phyloP scores from a whole-genome alignment of 2,113 vertebrate species.

The Halcyon senegalensis region DNA sequence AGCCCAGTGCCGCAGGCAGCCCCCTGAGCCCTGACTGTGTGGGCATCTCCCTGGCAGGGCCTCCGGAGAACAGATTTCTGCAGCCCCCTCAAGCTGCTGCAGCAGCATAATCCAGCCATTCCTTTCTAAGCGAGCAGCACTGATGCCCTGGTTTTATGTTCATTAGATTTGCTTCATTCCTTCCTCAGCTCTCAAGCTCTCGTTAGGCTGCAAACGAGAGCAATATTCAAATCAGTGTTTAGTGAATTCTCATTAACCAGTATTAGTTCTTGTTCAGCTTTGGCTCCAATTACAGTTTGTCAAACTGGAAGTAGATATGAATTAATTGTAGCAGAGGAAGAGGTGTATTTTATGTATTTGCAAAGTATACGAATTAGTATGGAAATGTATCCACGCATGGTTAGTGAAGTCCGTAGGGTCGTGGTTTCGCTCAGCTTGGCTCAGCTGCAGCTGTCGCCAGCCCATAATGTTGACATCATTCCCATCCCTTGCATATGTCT shows the following conservation, averaged over 20 bases:
- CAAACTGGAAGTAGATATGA: background rate
- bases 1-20: background rate
- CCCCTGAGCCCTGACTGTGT: background rate
- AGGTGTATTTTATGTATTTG: background rate
- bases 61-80: background rate
- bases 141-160: background rate
- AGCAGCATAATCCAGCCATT: background rate
- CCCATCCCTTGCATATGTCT: background rate
- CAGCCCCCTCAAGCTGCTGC: background rate
- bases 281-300: background rate
- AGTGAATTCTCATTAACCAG: background rate
- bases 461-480: rapidly evolving
- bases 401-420: background rate
- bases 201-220: background rate
- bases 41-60: background rate
- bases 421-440: rapidly evolving
- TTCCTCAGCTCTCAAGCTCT: background rate
- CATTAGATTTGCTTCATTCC: background rate
- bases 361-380: background rate
- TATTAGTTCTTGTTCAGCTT: background rate
- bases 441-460: background rate
- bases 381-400: background rate
- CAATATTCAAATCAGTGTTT: background rate
- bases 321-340: background rate
- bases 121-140: background rate